Evolutionary conservation across 2,888 invertebrate genomes (phyloP).

Genomic region (Macroteleia sp.): DNA sequence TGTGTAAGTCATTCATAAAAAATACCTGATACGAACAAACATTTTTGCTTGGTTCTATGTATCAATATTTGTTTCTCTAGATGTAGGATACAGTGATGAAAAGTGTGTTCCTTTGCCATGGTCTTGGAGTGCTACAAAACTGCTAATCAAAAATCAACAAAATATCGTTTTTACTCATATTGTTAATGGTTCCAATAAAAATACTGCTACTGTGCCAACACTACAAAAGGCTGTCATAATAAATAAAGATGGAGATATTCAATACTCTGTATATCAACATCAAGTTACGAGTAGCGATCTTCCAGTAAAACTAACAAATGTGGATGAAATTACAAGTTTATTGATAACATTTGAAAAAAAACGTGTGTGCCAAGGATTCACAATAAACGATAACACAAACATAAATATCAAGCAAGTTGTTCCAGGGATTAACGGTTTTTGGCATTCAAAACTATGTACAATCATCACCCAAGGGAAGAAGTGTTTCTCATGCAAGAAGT

Average conservation of each 20-base stretch:
- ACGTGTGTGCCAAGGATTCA: constrained; percentile 14
- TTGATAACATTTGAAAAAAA: constrained; percentile 28
- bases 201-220: no score
- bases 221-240: no score
- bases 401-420: background rate
- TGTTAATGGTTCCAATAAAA: no score
- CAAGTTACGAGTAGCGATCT: constrained; percentile 1
- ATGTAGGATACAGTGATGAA: no score
- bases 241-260: constrained; percentile 12
- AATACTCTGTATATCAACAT: constrained; percentile 7
- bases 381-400: background rate
- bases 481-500: constrained; percentile 21
- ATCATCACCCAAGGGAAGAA: constrained; percentile 15
- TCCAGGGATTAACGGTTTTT: background rate
- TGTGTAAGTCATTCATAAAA: no score
- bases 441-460: constrained; percentile 19
- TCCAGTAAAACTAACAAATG: background rate
- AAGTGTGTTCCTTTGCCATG: no score
- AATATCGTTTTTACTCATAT: no score
- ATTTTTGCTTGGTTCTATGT: no score
- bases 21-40: no score
- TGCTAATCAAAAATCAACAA: no score
- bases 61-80: no score
- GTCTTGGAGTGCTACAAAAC: no score
- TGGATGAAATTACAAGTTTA: constrained; percentile 11